phyloP scores from a whole-genome alignment of 2,113 vertebrate genomes.

The Lamprotornis superbus region DNA sequence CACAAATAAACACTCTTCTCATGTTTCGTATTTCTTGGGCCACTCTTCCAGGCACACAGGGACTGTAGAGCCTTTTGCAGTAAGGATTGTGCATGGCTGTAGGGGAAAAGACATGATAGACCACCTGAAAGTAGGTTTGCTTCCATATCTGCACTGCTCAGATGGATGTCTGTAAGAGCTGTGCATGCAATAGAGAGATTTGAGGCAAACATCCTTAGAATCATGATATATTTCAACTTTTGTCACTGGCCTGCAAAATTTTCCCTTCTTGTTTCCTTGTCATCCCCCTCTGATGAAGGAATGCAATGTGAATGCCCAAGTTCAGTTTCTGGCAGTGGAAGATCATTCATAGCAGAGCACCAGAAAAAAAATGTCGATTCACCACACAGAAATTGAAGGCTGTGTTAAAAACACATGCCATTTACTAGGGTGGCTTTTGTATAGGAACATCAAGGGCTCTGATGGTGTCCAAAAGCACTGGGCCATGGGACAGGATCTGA shows the following conservation, averaged over 20 bases:
- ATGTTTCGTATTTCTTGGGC: not conserved
- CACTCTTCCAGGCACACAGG: not conserved
- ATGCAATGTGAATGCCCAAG: not conserved
- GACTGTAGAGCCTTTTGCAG: not conserved
- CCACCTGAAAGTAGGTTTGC: not conserved
- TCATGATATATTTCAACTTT: not conserved
- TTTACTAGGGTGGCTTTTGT: not conserved
- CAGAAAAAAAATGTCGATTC: not conserved
- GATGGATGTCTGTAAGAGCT: not conserved
- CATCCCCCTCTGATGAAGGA: not conserved
- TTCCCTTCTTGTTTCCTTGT: not conserved
- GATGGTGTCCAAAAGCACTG: not conserved
- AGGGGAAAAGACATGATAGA: not conserved
- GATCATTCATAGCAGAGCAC: not conserved
- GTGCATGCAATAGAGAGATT: not conserved
- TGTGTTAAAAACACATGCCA: not conserved
- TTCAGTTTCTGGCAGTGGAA: not conserved
- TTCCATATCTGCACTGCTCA: not conserved
- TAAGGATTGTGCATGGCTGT: not conserved
- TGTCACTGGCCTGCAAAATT: rapidly evolving
- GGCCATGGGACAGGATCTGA: not conserved
- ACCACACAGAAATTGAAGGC: not conserved
- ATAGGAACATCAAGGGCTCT: not conserved
- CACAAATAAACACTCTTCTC: rapidly evolving
- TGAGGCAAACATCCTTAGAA: not conserved